phyloP scores from a whole-genome alignment of 2,113 vertebrate species.

The Microtus richardsoni region DNA sequence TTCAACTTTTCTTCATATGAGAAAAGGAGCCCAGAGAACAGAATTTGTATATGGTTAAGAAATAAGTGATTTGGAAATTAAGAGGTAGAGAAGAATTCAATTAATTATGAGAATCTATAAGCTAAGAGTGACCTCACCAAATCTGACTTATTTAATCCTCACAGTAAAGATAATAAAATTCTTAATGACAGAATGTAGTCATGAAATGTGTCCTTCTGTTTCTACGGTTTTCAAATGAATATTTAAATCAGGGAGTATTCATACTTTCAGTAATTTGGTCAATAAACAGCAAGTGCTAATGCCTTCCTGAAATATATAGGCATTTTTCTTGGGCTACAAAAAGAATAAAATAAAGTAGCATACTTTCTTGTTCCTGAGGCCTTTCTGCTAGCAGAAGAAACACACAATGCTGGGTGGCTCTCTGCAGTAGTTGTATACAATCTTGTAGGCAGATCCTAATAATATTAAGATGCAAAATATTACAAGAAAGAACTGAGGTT shows the following conservation, averaged over 20 bases:
- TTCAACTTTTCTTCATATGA: constrained; percentile 2
- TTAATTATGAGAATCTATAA: not conserved
- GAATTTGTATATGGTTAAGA: not conserved
- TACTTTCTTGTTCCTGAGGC: not conserved
- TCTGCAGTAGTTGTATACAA: not conserved
- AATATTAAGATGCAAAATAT: not conserved
- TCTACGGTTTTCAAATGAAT: not conserved
- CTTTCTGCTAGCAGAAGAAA: not conserved
- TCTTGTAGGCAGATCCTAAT: not conserved
- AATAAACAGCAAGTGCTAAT: not conserved
- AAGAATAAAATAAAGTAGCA: not conserved
- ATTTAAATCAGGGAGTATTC: not conserved
- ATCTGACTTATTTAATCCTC: not conserved
- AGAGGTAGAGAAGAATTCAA: not conserved
- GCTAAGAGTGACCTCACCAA: not conserved
- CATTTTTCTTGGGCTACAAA: not conserved
- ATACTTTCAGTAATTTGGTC: constrained; percentile 26
- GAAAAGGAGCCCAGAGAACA: constrained; percentile 26
- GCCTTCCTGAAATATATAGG: not conserved
- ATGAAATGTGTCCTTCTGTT: not conserved
- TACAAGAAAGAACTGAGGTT: not conserved
- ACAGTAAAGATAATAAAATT: not conserved
- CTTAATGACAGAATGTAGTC: not conserved
- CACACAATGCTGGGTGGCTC: not conserved
- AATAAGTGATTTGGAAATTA: not conserved